These are phyloP conservation scores for Trachurus trachurus DNA, from an alignment of 2,797 vertebrate genomes.

Conservation along the genomic window DNA sequence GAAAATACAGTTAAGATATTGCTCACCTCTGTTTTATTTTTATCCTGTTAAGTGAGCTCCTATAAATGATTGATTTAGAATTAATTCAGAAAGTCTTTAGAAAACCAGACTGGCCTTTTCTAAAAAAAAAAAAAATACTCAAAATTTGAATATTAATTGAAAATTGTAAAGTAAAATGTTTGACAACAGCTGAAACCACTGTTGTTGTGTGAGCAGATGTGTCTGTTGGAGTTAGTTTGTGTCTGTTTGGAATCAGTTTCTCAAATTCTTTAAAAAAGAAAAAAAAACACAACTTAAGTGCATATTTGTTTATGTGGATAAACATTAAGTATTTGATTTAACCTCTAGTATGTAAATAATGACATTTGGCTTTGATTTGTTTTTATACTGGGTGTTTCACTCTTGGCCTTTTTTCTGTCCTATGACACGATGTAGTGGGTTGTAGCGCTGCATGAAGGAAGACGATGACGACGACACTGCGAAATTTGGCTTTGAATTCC, in stretches of 20 bases:
- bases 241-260: constrained; percentile 67
- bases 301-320: constrained; percentile 77
- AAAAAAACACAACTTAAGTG: constrained; percentile 58
- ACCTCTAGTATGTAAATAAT: constrained; percentile 88
- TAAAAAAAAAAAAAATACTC: background rate
- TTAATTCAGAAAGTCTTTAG: background rate
- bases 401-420: constrained; percentile 83
- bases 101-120: background rate
- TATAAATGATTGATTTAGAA: background rate
- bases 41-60: no score
- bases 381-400: constrained; percentile 85
- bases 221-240: constrained; percentile 64
- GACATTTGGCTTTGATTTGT: constrained; percentile 82
- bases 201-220: constrained; percentile 54
- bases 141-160: background rate
- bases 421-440: constrained; percentile 53
- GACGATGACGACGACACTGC: constrained; percentile 38
- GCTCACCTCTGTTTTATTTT: background rate
- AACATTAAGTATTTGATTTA: constrained; percentile 79
- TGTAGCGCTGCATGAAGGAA: constrained; percentile 57
- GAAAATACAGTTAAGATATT: background rate
- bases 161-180: constrained; percentile 49
- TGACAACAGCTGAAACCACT: constrained; percentile 58
- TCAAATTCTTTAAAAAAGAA: constrained; percentile 46
- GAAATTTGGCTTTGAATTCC: constrained; percentile 51